Percentiles rank a stretch among this genome's conserved stretches.
These are phyloP conservation scores for Drosophila nigrodunni DNA, from an alignment of 1,140 invertebrate species.

Conservation along the genomic window DNA sequence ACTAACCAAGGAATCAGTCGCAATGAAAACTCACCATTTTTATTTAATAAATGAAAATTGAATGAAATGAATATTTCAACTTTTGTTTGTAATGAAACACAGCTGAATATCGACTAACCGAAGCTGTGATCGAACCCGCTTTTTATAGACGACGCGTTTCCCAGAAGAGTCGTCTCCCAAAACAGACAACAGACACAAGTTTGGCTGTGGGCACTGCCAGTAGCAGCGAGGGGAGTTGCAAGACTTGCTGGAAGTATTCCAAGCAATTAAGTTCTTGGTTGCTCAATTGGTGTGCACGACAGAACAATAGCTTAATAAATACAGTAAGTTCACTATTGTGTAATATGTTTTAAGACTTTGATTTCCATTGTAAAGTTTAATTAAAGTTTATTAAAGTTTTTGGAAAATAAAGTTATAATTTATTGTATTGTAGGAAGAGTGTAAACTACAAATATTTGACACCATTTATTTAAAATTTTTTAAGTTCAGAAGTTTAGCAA, in stretches of 20 bases:
- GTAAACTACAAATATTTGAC: too few species aligned
- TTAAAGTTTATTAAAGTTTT: too few species aligned
- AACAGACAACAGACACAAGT: not conserved
- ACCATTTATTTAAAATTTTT: too few species aligned
- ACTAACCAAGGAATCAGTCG: not conserved
- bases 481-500: too few species aligned
- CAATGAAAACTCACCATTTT: slow-evolving; percentile 5
- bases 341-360: too few species aligned
- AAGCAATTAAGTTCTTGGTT: too few species aligned
- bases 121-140: slow-evolving; percentile 1
- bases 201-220: not conserved
- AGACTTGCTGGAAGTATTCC: not conserved
- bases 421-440: too few species aligned
- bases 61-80: slow-evolving; percentile 37
- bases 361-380: too few species aligned
- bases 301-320: too few species aligned
- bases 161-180: not conserved
- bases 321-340: too few species aligned
- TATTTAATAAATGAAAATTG: not conserved
- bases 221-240: not conserved
- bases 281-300: too few species aligned
- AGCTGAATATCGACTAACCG: slow-evolving; percentile 50
- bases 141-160: slow-evolving; percentile 33
- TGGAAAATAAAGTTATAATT: too few species aligned
- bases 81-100: slow-evolving; percentile 53